phyloP scores from a whole-genome alignment of 1,140 invertebrate species.

The Bombus balteatus region DNA sequence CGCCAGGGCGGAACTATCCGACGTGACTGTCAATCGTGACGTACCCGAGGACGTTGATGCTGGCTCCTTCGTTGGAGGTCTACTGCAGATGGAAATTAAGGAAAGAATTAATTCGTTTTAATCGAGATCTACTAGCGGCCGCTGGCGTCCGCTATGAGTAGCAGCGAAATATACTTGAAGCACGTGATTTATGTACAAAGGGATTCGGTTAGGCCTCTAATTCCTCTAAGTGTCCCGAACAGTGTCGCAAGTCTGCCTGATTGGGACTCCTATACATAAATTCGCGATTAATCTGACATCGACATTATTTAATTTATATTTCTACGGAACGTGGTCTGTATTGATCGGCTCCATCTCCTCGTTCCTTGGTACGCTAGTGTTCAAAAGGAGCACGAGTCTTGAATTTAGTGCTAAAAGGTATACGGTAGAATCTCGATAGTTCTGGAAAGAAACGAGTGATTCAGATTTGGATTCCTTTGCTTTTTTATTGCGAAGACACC shows the following conservation, averaged over 20 bases:
- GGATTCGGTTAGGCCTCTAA: slow-evolving; percentile 74
- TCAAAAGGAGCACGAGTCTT: background rate
- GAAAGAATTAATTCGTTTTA: slow-evolving; percentile 8
- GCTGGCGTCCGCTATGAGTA: slow-evolving; percentile 50
- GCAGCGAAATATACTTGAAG: slow-evolving; percentile 76
- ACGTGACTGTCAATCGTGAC: slow-evolving; percentile 78
- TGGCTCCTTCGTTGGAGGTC: slow-evolving; percentile 76
- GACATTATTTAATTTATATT: slow-evolving; percentile 18
- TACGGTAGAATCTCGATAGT: slow-evolving; percentile 30
- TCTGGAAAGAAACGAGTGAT: background rate
- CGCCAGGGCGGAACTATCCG: slow-evolving; percentile 78
- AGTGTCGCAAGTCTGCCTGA: slow-evolving; percentile 65
- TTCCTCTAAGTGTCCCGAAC: slow-evolving; percentile 74
- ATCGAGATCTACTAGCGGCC: background rate
- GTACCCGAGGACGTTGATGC: slow-evolving; percentile 78
- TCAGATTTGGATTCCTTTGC: background rate
- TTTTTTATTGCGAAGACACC: too few species aligned
- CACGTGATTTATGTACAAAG: slow-evolving; percentile 79
- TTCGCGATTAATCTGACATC: slow-evolving; percentile 39
- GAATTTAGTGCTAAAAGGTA: slow-evolving; percentile 11
- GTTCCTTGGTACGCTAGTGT: background rate
- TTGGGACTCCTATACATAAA: slow-evolving; percentile 6
- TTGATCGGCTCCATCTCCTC: background rate
- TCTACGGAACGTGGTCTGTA: slow-evolving; percentile 4
- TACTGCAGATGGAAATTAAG: slow-evolving; percentile 48